Percentiles rank a stretch among this genome's conserved stretches.
phyloP scores from a whole-genome alignment of 2,888 invertebrate genomes.

The Phaonia tiefii region DNA sequence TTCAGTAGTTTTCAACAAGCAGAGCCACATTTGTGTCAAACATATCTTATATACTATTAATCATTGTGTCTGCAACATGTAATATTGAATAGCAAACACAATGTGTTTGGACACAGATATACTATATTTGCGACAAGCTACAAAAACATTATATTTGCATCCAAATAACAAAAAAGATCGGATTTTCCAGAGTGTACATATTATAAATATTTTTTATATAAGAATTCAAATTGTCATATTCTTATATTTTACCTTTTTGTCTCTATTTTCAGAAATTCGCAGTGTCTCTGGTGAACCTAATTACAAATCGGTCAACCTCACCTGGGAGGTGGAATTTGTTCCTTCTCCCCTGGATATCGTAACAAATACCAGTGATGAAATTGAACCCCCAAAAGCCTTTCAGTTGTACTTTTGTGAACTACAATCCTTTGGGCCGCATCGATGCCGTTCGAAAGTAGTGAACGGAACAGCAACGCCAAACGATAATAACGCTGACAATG shows the following conservation, averaged over 20 bases:
- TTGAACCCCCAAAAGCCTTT: constrained; percentile 83
- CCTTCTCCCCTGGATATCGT: constrained; percentile 66
- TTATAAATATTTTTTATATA: not conserved
- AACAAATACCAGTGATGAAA: constrained; percentile 74
- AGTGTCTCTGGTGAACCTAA: constrained; percentile 80
- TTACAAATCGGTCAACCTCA: constrained; percentile 80
- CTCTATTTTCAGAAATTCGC: constrained; percentile 77
- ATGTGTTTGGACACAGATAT: no score
- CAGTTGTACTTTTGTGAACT: constrained; percentile 89
- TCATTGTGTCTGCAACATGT: no score
- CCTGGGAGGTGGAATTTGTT: constrained; percentile 80
- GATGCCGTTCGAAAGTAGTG: constrained; percentile 84
- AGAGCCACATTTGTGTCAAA: no score
- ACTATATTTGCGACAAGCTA: no score
- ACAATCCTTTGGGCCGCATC: constrained; percentile 89
- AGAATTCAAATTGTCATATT: not conserved
- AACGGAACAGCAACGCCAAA: constrained; percentile 71
- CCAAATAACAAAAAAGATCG: no score
- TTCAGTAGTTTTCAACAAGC: no score
- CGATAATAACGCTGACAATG: constrained; percentile 68
- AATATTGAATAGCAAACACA: no score
- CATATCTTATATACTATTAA: no score
- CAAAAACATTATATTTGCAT: no score
- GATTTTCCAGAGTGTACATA: no score
- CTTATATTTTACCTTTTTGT: constrained; percentile 21